Conservation (phyloP, 2,797 vertebrate genomes). For the Oryzias dopingdopingensis region DNA sequence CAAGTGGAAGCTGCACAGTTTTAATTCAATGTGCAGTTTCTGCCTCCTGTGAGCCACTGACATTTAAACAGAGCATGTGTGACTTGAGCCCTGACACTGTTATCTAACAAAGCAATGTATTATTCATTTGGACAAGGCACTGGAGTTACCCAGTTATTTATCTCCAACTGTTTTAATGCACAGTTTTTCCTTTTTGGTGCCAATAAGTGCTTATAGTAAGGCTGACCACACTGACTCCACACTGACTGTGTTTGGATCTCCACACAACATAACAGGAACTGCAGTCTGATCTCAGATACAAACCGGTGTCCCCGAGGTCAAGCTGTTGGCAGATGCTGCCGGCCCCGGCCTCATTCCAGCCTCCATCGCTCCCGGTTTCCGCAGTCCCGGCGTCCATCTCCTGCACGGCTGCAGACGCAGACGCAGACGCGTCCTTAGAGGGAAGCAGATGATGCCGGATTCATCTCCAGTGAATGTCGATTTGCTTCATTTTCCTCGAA, state of each 20-base stretch:
- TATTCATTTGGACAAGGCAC: slow-evolving; percentile 40
- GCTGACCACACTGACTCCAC: slow-evolving; percentile 12
- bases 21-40: slow-evolving; percentile 13
- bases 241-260: neutral
- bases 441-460: neutral
- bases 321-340: slow-evolving; percentile 61
- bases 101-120: slow-evolving; percentile 45
- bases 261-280: neutral
- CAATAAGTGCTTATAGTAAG: neutral
- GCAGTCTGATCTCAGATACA: slow-evolving; percentile 27
- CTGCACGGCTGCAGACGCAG: slow-evolving; percentile 25
- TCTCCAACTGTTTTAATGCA: neutral
- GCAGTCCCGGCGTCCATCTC: slow-evolving; percentile 79
- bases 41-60: slow-evolving; percentile 26
- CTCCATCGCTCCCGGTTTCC: slow-evolving; percentile 62
- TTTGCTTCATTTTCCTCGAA: too few species aligned
- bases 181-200: neutral
- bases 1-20: neutral
- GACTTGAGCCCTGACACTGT: slow-evolving; percentile 32
- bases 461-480: neutral
- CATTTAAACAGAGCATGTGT: slow-evolving; percentile 18
- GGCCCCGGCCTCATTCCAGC: slow-evolving; percentile 54
- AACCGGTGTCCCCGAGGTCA: slow-evolving; percentile 69
- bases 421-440: slow-evolving; percentile 20
- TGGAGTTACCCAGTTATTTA: neutral